Base-by-base conservation (phyloP, 1,140 invertebrate genomes). In the Pogonomyrmex barbatus region DNA sequence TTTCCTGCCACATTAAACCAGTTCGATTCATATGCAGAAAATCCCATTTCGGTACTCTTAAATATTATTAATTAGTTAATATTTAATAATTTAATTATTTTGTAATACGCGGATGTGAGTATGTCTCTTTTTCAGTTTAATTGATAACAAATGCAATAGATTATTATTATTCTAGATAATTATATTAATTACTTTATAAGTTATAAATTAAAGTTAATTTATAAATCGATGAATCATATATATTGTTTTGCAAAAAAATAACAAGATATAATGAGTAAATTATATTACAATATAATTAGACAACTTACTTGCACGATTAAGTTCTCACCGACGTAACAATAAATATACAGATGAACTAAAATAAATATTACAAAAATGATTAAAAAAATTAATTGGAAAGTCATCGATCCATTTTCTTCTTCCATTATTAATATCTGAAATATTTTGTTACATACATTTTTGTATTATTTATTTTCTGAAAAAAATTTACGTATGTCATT, bases 1-100 rank as follows among this genome's bases (percentile, higher is more conserved):
- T n/a, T 9, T 0, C 85, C 50, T 14, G 90, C n/a, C 1, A 91
- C 67, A 45, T 92, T 89, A 76, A 79, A 92, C 90, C 90, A 91
- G 2, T 67, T 70, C 5, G 82, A 78, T 5, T 89, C 52, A 30
- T 89, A 89, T 0, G 70, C 79, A 4, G 60, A 42, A 9, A 76
- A 42, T 17, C 77, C 56, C 33, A 87, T 65, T 36, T 68, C 68
- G 30, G 14, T 87, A 36, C 81, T 83, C 87, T 87, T 70, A 56
- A 84, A 81, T 65, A 45, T 77, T 33, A 75, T 30, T 58, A 47
- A 30, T 42, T 5, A 50, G 0, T 70, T 24, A 73, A 17, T 30
- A 52, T 71, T 12, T 39, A 39, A 4, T 56, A 73, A 24, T 24
- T 24, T 24, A 24, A 24, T 24, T 24, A 24, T 24, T 24, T 24